These are phyloP conservation scores for Cygnus olor DNA, from an alignment of 2,797 vertebrate species.

Conservation along the genomic window DNA sequence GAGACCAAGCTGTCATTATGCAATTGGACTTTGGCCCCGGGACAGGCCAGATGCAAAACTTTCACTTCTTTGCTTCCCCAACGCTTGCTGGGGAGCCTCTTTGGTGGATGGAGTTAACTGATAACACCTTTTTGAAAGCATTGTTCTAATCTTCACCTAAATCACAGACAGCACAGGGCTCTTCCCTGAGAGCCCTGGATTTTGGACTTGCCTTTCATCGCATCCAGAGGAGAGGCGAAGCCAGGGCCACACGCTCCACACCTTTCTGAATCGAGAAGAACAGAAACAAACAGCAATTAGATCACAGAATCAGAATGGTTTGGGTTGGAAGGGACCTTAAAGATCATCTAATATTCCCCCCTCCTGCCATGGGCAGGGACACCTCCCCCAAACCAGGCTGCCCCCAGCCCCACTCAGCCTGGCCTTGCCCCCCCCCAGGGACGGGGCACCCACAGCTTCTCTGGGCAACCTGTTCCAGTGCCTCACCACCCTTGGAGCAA, in stretches of 20 bases:
- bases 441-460: too few species aligned
- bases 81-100: background rate
- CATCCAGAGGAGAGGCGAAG: conserved; percentile 86
- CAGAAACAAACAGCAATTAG: background rate
- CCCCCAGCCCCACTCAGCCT: too few species aligned
- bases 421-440: too few species aligned
- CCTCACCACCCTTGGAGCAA: too few species aligned
- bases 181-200: background rate
- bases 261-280: conserved; percentile 63
- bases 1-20: background rate
- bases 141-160: background rate
- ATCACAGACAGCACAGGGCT: background rate
- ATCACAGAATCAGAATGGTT: too few species aligned
- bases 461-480: too few species aligned
- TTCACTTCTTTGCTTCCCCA: background rate
- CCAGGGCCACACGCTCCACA: conserved; percentile 89
- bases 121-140: background rate
- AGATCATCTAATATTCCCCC: too few species aligned
- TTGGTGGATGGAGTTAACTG: background rate
- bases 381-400: too few species aligned
- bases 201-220: conserved; percentile 88
- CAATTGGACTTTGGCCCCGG: background rate
- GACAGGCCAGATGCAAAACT: background rate
- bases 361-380: too few species aligned
- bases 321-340: too few species aligned